Percentiles rank a stretch among this genome's conserved stretches.
Conservation (phyloP, 2,797 vertebrate genomes). For the Smutsia temminckii region DNA sequence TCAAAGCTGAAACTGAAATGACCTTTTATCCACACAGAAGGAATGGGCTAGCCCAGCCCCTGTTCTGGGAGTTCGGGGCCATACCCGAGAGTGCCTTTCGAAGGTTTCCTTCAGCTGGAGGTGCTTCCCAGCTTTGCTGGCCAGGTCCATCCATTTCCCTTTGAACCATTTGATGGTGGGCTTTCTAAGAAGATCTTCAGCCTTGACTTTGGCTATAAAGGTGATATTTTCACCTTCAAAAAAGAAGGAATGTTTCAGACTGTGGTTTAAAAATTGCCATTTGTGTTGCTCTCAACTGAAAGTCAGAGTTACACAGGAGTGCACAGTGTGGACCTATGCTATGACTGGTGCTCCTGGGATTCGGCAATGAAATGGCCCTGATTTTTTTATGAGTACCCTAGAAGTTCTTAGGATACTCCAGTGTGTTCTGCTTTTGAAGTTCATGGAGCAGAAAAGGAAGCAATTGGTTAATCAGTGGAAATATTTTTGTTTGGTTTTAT, state of each 20-base stretch:
- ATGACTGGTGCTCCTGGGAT: background rate
- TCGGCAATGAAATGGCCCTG: background rate
- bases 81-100: conserved; percentile 93
- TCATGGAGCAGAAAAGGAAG: conserved; percentile 25
- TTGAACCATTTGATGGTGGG: conserved; percentile 98
- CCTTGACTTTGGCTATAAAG: conserved; percentile 96
- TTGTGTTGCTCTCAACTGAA: background rate
- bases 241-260: conserved; percentile 12
- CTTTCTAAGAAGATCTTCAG: conserved; percentile 97
- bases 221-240: conserved; percentile 92
- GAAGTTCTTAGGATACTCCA: background rate
- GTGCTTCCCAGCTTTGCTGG: conserved; percentile 98
- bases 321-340: background rate
- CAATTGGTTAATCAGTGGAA: background rate
- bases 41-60: background rate
- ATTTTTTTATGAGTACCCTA: background rate
- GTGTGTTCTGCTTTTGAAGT: background rate
- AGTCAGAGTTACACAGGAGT: background rate
- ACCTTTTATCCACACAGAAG: background rate
- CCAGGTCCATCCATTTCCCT: conserved; percentile 99
- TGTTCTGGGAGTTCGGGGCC: background rate
- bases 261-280: background rate
- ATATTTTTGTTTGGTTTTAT: background rate
- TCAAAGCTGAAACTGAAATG: conserved; percentile 2
- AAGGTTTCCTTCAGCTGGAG: conserved; percentile 97